phyloP scores from a whole-genome alignment of 2,797 vertebrate species.

The Mustela erminea region DNA sequence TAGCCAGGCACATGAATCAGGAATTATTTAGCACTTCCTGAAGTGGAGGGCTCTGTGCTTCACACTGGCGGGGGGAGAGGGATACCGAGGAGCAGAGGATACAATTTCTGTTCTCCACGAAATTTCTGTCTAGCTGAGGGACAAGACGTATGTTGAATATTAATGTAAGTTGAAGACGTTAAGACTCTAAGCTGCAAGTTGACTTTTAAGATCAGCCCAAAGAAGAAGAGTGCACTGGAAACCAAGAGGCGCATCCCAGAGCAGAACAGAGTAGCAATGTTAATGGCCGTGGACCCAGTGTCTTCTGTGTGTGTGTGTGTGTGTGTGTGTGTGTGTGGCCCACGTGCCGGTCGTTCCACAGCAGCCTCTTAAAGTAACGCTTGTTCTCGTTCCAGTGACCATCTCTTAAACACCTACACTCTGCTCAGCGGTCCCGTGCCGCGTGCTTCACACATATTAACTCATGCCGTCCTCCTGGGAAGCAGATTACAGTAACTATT shows the following conservation, averaged over 20 bases:
- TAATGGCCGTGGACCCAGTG: background rate
- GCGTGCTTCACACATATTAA: background rate
- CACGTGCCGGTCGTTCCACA: accelerated
- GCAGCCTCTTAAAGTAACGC: background rate
- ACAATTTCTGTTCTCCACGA: constrained; percentile 30
- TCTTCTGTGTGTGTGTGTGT: background rate
- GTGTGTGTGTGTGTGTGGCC: background rate
- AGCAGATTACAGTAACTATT: background rate
- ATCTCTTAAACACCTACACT: background rate
- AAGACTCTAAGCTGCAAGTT: background rate
- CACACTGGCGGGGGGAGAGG: background rate
- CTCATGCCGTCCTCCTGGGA: background rate
- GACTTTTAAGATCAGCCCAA: constrained; percentile 18
- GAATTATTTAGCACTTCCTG: background rate
- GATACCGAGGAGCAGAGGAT: background rate
- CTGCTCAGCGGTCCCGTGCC: background rate
- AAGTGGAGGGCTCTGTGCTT: background rate
- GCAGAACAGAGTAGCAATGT: background rate
- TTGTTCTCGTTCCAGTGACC: accelerated
- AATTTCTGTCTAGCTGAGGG: constrained; percentile 28
- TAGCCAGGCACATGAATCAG: background rate
- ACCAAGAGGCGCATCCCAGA: background rate
- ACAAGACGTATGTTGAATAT: background rate
- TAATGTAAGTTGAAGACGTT: background rate
- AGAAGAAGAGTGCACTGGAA: background rate